These are phyloP conservation scores for Clavelina lepadiformis DNA, from an alignment of 23 tunicate species.

Conservation along the genomic window DNA sequence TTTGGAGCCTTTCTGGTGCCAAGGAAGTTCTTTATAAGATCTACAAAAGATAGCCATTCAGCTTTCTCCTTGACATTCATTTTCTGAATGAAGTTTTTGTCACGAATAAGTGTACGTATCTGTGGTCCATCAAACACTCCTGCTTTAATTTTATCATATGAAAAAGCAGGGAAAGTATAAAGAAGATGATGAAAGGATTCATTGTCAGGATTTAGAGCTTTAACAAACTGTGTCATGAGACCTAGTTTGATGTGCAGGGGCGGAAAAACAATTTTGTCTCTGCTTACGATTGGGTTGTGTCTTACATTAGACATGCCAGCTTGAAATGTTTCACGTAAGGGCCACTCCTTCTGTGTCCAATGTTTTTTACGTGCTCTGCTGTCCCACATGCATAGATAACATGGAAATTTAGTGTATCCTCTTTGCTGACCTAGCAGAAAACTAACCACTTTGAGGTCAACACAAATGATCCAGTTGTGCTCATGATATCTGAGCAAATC, in stretches of 20 bases:
- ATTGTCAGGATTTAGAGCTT: not conserved
- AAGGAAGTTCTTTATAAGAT: constrained; percentile 14
- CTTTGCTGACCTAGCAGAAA: too few species aligned
- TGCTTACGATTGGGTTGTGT: too few species aligned
- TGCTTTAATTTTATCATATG: not conserved
- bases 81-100: constrained; percentile 1
- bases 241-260: not conserved
- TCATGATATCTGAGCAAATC: too few species aligned
- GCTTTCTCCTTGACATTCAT: constrained; percentile 13
- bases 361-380: too few species aligned
- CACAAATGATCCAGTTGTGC: too few species aligned
- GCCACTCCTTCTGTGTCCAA: too few species aligned
- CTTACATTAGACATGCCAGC: too few species aligned
- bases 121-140: constrained; percentile 21
- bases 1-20: constrained; percentile 16
- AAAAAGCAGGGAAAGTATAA: constrained; percentile 2
- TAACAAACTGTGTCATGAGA: not conserved
- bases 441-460: too few species aligned
- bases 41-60: constrained; percentile 19
- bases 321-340: too few species aligned
- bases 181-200: constrained; percentile 4
- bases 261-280: too few species aligned
- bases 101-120: constrained; percentile 13
- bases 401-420: too few species aligned
- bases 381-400: too few species aligned